Evolutionary conservation across 2,888 invertebrate species (phyloP).

Genomic region (Acleris sparsana): DNA sequence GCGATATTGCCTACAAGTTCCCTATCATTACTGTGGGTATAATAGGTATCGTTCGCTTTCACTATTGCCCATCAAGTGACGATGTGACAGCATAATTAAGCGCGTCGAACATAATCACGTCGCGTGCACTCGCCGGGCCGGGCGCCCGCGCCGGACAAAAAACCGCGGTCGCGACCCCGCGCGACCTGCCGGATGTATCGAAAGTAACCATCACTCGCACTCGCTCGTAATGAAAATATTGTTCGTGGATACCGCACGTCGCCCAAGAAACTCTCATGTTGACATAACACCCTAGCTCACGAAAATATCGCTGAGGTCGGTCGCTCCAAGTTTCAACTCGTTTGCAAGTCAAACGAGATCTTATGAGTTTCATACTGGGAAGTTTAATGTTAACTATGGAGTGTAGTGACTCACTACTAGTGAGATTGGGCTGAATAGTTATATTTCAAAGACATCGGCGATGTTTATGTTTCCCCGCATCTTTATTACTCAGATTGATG

Average conservation of each 20-base stretch:
- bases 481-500: conserved; percentile 16
- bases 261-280: background rate
- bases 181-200: conserved; percentile 77
- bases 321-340: too few species aligned
- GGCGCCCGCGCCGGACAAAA: conserved; percentile 58
- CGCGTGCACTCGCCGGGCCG: conserved; percentile 60
- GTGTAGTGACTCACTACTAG: too few species aligned
- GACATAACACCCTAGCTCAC: too few species aligned
- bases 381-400: too few species aligned
- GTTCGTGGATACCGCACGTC: conserved; percentile 29
- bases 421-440: background rate
- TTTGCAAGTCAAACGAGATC: too few species aligned
- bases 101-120: conserved; percentile 77
- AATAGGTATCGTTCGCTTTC: conserved; percentile 72
- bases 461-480: conserved; percentile 20
- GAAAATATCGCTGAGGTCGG: too few species aligned
- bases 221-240: conserved; percentile 31
- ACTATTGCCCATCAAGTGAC: conserved; percentile 77
- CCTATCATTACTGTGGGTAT: conserved; percentile 66
- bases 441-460: background rate
- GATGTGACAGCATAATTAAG: conserved; percentile 82
- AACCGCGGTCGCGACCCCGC: conserved; percentile 77
- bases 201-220: conserved; percentile 69
- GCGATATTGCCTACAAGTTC: conserved; percentile 30
- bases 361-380: too few species aligned